Conservation (phyloP, 2,113 vertebrate genomes). For the Thalassoma bifasciatum region DNA sequence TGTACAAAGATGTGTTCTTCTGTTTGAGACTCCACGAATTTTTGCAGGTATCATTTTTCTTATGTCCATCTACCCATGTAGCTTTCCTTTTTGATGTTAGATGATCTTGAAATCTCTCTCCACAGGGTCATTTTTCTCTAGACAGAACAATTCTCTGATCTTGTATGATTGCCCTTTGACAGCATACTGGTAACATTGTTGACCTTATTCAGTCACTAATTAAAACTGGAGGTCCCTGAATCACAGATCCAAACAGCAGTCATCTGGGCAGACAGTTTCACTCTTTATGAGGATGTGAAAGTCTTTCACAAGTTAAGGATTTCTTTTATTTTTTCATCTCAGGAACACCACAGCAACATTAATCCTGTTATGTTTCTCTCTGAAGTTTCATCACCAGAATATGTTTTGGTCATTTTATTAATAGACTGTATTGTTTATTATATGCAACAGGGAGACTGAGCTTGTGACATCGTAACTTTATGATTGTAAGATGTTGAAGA, state of each 20-base stretch:
- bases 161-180: too few species aligned
- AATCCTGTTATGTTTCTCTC: conserved; percentile 1
- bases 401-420: neutral
- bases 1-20: neutral
- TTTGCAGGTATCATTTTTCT: too few species aligned
- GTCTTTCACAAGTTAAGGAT: neutral
- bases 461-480: neutral
- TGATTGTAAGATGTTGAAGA: neutral
- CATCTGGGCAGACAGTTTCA: too few species aligned
- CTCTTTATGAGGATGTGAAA: too few species aligned
- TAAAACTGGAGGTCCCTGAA: neutral
- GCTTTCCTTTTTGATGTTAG: neutral
- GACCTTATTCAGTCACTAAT: too few species aligned
- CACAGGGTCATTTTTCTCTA: conserved; percentile 18
- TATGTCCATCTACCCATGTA: too few species aligned
- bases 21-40: too few species aligned
- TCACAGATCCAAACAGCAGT: too few species aligned
- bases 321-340: neutral
- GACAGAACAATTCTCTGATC: too few species aligned
- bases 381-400: neutral
- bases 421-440: too few species aligned
- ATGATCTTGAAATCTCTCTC: conserved; percentile 9
- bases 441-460: neutral
- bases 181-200: too few species aligned
- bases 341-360: neutral